Base-by-base conservation (phyloP, 2,113 vertebrate genomes). In the Toxotes chatareus region DNA sequence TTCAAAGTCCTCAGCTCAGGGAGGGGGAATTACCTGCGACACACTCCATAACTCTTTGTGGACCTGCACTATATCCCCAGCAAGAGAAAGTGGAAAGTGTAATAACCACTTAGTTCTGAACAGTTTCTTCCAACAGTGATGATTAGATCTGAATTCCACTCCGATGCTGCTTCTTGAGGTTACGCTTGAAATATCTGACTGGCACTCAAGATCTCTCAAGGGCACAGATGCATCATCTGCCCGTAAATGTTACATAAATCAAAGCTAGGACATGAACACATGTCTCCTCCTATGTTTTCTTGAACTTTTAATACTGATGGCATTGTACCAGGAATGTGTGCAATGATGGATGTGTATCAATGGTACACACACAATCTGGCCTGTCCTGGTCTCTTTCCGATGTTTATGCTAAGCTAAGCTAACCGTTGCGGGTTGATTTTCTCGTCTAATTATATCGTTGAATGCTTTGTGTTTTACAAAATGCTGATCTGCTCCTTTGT, bases 241-340 rank as follows among this genome's bases (percentile, higher is more conserved):
- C 21, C 21, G 31, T 84, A 80, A 84, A 82, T 80, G 82, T 74
- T 57, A n/a, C 17, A 63, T 70, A 75, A 84, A 92, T 86, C 76
- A 84, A 44, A 73, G 7, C 69, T 9, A 16, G 47, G 65, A 82
- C 38, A 40, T 77, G 67, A 67, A 63, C 40, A 66, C 7, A 6
- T 13, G 56, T 68, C 67, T 49, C 56, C 27, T 64, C 31, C 17
- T 46, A 2, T 79, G 64, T 19, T 77, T 62, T 74, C 59, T 34
- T 70, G 23, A 83, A 66, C 55, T 61, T 64, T 74, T 40, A 53
- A 47, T 23, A 36, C 6, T 0, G 32, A 63, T 61, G 53, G 11
- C 6, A 6, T 23, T 1, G 10, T 5, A 14, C 69, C 67, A 57
- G 55, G 40, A 70, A 42, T 10, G 56, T 14, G 34, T 49, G 36